Percentiles rank a stretch among this genome's conserved stretches.
Evolutionary conservation across 2,797 vertebrate species (phyloP).

Genomic region (Oreortyx pictus): DNA sequence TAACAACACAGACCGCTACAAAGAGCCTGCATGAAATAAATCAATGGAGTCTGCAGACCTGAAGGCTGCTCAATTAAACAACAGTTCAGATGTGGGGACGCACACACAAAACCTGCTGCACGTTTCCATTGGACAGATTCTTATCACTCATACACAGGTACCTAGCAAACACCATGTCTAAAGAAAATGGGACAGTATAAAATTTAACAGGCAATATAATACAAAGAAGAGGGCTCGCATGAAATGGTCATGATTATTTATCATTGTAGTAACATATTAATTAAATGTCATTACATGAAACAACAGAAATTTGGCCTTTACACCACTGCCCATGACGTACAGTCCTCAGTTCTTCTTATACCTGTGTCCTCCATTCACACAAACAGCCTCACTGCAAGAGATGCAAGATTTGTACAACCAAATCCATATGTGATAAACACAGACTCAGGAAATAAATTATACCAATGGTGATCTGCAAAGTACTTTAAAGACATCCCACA

Average conservation of each 20-base stretch:
- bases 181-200: background rate
- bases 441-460: background rate
- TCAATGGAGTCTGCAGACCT: slow-evolving; percentile 36
- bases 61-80: slow-evolving; percentile 42
- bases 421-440: background rate
- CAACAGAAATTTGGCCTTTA: background rate
- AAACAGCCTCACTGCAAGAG: background rate
- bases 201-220: background rate
- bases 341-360: background rate
- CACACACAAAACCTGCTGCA: background rate
- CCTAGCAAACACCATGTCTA: background rate
- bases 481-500: background rate
- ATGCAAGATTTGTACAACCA: background rate
- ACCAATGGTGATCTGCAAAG: background rate
- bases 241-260: background rate
- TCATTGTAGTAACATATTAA: background rate
- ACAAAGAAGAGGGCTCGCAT: background rate
- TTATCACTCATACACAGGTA: background rate
- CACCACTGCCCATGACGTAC: background rate
- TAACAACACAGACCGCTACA: slow-evolving; percentile 53
- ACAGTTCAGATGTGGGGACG: background rate
- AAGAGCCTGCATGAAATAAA: slow-evolving; percentile 62
- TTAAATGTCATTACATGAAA: background rate
- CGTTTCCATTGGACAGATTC: background rate
- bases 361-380: background rate